Evolutionary conservation across 1,140 invertebrate genomes (phyloP), one percentile per base, ranked within the genome.

Genomic region (Euschistus heros): DNA sequence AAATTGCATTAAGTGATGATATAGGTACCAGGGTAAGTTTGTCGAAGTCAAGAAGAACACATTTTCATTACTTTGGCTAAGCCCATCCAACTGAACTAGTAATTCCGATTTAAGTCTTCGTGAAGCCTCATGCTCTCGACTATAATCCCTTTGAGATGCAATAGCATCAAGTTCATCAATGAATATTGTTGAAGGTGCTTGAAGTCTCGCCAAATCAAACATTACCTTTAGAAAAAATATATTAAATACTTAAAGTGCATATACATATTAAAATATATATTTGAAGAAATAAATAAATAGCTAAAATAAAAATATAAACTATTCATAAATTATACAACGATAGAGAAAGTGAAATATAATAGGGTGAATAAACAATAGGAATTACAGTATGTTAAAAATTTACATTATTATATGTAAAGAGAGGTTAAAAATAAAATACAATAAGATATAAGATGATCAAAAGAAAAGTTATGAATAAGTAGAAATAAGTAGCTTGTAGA

Each of bases 161-260:
- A 97, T 77, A 27, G 91, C 87, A 74, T 99, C 96, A 59, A 98
- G 86, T 77, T 99, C 96, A 74, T 98, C 96, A 42, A 98, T 86
- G 75, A 98, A 98, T 69, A 98, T 93, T 44, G 92, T 92, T 1
- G 91, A 89, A 0, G 96, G 96, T 0, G 94, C 86, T 73, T 92
- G 86, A 74, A 86, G 86, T n/a, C 87, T 82, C 0, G 95, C 95
- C 79, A 94, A 81, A 68, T 94, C 89, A 69, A 92, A 92, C 17
- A 97, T 77, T 0, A 93, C 82, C 80, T 92, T 76, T 15, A 69
- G 70, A 37, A 54, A 62, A 68, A 46, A 15, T 14, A 17, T 3
- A 18, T 52, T 18, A 52, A 13, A 17, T 10, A 18, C n/a, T 6
- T 52, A 52, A 18, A 18, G 6, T 18, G 13, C 47, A 52, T 52